Base-by-base conservation (phyloP, 2,888 invertebrate species). In the Drosophila subsilvestris region DNA sequence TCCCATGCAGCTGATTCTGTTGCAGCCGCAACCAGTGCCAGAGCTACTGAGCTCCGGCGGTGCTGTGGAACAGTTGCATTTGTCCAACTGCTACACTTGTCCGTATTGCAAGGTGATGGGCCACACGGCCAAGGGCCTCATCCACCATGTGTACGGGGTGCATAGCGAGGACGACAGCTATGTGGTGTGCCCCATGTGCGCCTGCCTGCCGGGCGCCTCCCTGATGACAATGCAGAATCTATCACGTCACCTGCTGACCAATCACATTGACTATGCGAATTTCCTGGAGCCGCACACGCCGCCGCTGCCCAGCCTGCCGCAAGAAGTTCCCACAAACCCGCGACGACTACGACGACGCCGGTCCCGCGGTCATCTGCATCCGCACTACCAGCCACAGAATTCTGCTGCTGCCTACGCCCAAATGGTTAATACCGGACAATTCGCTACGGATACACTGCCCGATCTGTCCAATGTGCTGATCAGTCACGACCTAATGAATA, bases 181-280 rank as follows among this genome's bases (percentile, higher is more conserved):
- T 25, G 85, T 89, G 6, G 83, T 89, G 4, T 86, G 85, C 17
- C 85, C 85, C 9, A 69, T 86, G 76, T 86, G 85, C 48, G 78
- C 80, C 18, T 58, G 67, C 1, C 44, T 82, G 43, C 80, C 88
- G 2, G 71, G 61, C 44, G 57, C 73, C 5, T 69, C 82, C 9
- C 50, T 89, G 48, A 69, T 82, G 5, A 42, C 70, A 20, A 80
- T 86, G 18, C 70, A 74, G 14, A 80, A 82, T 45, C 65, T 86
- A 7, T 68, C 78, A 2, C 75, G 74, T 1, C 85, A 86, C 17
- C 48, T 86, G 47, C 57, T 87, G 14, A 73, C 74, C 32, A 80
- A 78, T 50, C 85, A 86, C 42, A 70, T 79, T 25, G 89, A 89
- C 45, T 86, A 89, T 17, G 89, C 88, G 14, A 82, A 88, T 49